Base-by-base conservation (phyloP, 2,113 vertebrate species). In the Odocoileus virginianus region DNA sequence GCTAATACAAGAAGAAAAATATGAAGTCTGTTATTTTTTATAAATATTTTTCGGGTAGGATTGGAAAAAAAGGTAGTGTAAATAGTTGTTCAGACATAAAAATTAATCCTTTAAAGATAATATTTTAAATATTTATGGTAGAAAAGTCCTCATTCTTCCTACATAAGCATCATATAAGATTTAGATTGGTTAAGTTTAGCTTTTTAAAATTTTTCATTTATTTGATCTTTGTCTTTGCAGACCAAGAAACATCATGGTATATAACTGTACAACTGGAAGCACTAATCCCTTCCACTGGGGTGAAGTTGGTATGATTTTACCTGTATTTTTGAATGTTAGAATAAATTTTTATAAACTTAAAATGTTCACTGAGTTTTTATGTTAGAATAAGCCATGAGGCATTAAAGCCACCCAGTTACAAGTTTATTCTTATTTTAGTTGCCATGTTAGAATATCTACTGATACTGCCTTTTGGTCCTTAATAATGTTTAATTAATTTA, bases 281-380 rank as follows among this genome's bases (percentile, higher is more conserved):
- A 99, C 99, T 98, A 99, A 99, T 98, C 99, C 99, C 60, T 99
- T 99, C 98, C 99, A 99, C 98, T 99, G 99, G 99, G 99, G 99
- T 74, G 99, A 99, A 99, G 99, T 99, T 96, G 99, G 99, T 99
- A 99, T 98, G 99, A 97, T 67, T 95, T 97, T 97, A 96, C 97
- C 89, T 98, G 50, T 97, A 93, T 86, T 97, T 97, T 84, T 97
- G 87, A 98, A 74, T 81, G 50, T 96, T 98, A 96, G 87, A 83
- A 92, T 95, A 98, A 60, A 47, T 87, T 54, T 95, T 97, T 85
- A 43, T 78, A 54, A 94, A 87, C 54, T 74, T 95, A 87, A 84
- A 91, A 84, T 93, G 28, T 67, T 94, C 71, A 64, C 79, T 67
- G 28, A 93, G 17, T 60, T 96, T 95, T 95, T 98, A 84, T 60